A percentile compares a stretch with the other conserved stretches of the same genome.
These are phyloP conservation scores for Eubasilissa splendida DNA, from an alignment of 2,888 invertebrate species.

Conservation along the genomic window DNA sequence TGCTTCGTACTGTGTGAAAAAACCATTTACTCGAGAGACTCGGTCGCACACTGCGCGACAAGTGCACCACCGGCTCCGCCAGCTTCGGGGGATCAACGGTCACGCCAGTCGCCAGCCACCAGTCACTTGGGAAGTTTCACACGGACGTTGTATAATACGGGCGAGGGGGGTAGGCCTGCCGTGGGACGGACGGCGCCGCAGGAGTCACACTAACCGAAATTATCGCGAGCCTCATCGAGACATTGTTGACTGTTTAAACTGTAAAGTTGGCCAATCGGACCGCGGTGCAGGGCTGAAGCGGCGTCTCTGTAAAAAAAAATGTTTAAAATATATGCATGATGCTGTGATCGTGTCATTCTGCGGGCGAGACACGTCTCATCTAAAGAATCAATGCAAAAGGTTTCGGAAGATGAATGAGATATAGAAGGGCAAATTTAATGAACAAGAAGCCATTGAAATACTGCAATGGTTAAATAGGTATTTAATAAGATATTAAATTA, in stretches of 20 bases:
- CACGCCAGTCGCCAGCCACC: neutral
- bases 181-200: constrained; percentile 14
- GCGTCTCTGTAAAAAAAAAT: too few relatives aligned
- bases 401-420: too few relatives aligned
- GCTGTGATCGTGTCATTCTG: neutral
- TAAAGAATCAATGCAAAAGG: too few relatives aligned
- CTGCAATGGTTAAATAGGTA: too few relatives aligned
- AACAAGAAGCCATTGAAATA: too few relatives aligned
- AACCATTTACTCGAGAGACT: too few relatives aligned
- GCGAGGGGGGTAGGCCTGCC: neutral
- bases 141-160: neutral
- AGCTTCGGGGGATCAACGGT: neutral
- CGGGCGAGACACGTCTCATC: too few relatives aligned
- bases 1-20: neutral
- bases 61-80: neutral
- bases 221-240: constrained; percentile 1
- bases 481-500: too few relatives aligned
- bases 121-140: constrained; percentile 11
- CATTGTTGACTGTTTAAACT: neutral
- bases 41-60: constrained; percentile 2
- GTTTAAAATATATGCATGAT: neutral
- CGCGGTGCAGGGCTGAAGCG: too few relatives aligned
- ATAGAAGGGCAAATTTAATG: too few relatives aligned
- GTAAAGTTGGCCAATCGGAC: neutral
- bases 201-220: constrained; percentile 28